These are phyloP conservation scores for Cyclophora punctaria DNA, from an alignment of 2,888 invertebrate species.

Conservation along the genomic window DNA sequence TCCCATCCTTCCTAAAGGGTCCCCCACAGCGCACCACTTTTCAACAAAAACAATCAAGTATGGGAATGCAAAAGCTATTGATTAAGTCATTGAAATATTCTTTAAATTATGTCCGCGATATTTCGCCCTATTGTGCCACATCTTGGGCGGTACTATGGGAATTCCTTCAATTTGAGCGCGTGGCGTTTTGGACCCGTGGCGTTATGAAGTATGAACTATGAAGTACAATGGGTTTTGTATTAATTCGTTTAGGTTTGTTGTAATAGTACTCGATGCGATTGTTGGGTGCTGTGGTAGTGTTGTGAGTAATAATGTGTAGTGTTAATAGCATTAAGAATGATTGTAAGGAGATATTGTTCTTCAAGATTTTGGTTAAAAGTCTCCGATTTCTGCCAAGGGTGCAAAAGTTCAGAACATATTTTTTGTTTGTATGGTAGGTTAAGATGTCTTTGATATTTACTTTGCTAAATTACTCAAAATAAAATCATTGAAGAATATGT, in stretches of 20 bases:
- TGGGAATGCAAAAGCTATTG: slow-evolving; percentile 70
- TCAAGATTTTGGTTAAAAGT: no score
- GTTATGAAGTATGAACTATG: slow-evolving; percentile 17
- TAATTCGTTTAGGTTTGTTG: slow-evolving; percentile 50
- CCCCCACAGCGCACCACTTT: slow-evolving; percentile 32
- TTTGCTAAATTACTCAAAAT: no score
- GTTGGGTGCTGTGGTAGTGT: slow-evolving; percentile 41
- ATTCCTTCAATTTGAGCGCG: slow-evolving; percentile 69
- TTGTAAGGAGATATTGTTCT: no score
- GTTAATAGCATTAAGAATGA: no score
- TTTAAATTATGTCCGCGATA: slow-evolving; percentile 50
- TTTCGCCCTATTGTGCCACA: slow-evolving; percentile 42
- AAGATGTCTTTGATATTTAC: no score
- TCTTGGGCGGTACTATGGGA: slow-evolving; percentile 68
- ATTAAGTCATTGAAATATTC: slow-evolving; percentile 68
- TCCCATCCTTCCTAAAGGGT: slow-evolving; percentile 40
- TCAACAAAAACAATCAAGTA: slow-evolving; percentile 61
- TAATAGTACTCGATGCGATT: slow-evolving; percentile 52
- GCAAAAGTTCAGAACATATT: no score
- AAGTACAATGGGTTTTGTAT: slow-evolving; percentile 52
- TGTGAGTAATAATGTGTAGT: neutral
- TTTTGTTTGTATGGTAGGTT: no score
- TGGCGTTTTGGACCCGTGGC: slow-evolving; percentile 49
- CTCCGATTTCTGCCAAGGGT: no score
- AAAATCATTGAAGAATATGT: no score